These are phyloP conservation scores for Chironomus tepperi DNA, from an alignment of 1,140 invertebrate species.

Conservation along the genomic window DNA sequence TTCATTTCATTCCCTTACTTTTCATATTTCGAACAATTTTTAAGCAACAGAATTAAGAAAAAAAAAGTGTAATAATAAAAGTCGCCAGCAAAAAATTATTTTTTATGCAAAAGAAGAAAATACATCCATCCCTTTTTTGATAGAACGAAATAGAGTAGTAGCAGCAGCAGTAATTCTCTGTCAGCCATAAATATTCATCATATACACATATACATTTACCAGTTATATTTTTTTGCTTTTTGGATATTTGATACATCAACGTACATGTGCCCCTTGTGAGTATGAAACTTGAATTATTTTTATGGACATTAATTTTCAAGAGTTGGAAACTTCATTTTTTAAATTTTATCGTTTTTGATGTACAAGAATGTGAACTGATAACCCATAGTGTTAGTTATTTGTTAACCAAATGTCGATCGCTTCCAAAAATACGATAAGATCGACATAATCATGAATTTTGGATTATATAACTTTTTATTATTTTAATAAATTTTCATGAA, in stretches of 20 bases:
- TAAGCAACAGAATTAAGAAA: no score
- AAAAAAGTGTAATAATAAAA: background rate
- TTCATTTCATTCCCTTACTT: background rate
- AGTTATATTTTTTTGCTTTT: background rate
- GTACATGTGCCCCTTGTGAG: conserved; percentile 18
- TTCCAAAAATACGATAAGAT: no score
- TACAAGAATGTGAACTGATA: no score
- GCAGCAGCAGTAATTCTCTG: background rate
- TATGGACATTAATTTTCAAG: no score
- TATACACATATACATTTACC: background rate
- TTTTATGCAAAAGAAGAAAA: background rate
- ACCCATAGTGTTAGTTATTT: no score
- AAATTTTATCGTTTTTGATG: no score
- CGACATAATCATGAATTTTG: no score
- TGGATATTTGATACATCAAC: conserved; percentile 22
- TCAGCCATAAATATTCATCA: conserved; percentile 19
- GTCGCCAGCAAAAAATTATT: background rate
- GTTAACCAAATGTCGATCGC: no score
- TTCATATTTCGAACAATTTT: no score
- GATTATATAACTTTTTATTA: no score
- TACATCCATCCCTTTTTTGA: background rate
- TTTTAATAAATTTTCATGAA: background rate
- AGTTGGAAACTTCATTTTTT: no score
- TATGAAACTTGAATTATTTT: background rate
- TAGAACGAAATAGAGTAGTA: background rate